These are phyloP conservation scores for Brachyhypopomus gauderio DNA, from an alignment of 2,113 vertebrate genomes.

Conservation along the genomic window DNA sequence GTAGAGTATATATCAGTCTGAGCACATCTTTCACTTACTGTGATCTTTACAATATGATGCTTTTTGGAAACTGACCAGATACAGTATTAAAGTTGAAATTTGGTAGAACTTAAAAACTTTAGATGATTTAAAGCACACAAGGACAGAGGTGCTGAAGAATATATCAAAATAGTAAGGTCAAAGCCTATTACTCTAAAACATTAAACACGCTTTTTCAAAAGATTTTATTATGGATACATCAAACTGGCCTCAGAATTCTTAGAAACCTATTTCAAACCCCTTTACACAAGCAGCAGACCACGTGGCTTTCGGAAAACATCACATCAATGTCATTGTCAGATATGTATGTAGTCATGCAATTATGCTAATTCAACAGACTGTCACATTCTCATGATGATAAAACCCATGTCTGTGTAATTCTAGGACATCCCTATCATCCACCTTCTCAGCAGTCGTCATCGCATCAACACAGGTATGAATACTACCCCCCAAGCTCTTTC, in stretches of 20 bases:
- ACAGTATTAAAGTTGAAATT: too few species aligned
- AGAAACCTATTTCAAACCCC: not conserved
- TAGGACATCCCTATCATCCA: slow-evolving; percentile 19
- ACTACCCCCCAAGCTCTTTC: not conserved
- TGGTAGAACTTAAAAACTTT: too few species aligned
- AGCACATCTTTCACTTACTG: too few species aligned
- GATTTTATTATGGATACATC: not conserved
- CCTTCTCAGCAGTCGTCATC: not conserved
- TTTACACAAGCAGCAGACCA: too few species aligned
- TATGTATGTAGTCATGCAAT: not conserved
- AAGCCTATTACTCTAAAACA: not conserved
- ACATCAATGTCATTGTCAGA: too few species aligned
- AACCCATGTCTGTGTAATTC: not conserved
- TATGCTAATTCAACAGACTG: not conserved
- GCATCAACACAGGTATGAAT: not conserved
- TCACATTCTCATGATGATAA: not conserved
- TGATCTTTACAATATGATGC: too few species aligned
- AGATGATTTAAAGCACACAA: too few species aligned
- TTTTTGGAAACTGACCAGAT: too few species aligned
- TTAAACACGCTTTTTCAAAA: not conserved
- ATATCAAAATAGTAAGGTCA: not conserved
- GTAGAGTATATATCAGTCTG: too few species aligned
- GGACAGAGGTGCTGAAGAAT: not conserved
- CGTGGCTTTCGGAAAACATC: too few species aligned
- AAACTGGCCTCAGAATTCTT: not conserved